A percentile compares a stretch with the other conserved stretches of the same genome.
Conservation (phyloP, 2,113 vertebrate genomes). For the Catharus minimus region DNA sequence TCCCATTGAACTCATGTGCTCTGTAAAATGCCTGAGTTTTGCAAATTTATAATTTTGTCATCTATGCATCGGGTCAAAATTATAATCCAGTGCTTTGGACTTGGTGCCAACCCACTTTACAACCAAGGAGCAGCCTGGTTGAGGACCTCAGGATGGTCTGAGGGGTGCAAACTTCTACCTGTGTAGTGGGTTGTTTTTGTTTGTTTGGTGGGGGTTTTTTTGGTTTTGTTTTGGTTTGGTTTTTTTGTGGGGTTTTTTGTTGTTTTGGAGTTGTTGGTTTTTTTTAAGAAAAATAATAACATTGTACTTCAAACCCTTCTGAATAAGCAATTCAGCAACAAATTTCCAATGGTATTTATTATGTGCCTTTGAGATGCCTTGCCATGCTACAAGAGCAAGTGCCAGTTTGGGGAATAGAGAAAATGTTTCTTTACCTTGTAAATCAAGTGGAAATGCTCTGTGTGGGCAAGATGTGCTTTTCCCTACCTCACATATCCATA, state of each 20-base stretch:
- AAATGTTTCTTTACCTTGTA: background rate
- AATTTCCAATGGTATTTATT: background rate
- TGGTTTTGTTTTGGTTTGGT: background rate
- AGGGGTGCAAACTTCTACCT: background rate
- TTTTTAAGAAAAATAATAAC: background rate
- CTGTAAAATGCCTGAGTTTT: slow-evolving; percentile 23
- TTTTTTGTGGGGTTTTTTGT: too few species aligned
- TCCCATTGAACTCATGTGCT: background rate
- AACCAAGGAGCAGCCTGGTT: fast-evolving
- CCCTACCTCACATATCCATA: background rate
- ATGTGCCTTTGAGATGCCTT: background rate
- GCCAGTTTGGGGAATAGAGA: background rate
- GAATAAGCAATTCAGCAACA: background rate
- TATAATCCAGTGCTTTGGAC: background rate
- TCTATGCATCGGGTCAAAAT: slow-evolving; percentile 13
- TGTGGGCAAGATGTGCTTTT: background rate
- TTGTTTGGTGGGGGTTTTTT: background rate
- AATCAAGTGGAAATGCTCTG: fast-evolving
- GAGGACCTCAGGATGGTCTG: background rate
- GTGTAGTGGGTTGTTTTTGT: background rate
- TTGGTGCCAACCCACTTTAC: background rate
- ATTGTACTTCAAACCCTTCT: fast-evolving
- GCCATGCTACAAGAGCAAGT: background rate
- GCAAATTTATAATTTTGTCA: slow-evolving; percentile 48
- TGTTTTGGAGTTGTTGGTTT: too few species aligned